These are phyloP conservation scores for Morus bassanus DNA, from an alignment of 2,797 vertebrate species.

Conservation along the genomic window DNA sequence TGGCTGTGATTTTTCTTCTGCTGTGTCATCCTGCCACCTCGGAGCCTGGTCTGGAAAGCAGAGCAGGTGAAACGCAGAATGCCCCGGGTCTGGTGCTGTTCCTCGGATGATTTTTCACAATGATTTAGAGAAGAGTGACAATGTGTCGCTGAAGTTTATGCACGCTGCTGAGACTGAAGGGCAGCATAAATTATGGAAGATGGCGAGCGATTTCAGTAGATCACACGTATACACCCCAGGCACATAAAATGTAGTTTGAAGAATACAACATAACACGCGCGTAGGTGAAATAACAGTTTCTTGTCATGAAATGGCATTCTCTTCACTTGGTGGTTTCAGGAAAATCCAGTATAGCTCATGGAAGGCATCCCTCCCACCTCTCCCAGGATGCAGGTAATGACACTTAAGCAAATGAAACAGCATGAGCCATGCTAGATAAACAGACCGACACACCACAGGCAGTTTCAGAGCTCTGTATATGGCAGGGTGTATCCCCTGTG, in stretches of 20 bases:
- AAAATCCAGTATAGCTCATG: background rate
- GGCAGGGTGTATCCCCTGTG: background rate
- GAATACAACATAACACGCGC: background rate
- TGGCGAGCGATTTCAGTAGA: background rate
- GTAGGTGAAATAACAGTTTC: background rate
- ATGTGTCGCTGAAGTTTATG: background rate
- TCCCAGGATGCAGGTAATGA: background rate
- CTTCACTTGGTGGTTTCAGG: background rate
- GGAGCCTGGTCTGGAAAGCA: background rate
- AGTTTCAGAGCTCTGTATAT: background rate
- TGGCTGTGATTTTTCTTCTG: background rate
- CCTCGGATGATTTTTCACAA: background rate
- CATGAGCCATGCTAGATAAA: slow-evolving; percentile 2
- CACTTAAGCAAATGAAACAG: slow-evolving; percentile 24
- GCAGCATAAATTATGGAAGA: slow-evolving; percentile 46
- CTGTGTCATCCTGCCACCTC: background rate
- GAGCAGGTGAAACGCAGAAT: background rate
- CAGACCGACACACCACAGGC: background rate
- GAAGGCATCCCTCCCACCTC: background rate
- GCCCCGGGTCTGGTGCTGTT: background rate
- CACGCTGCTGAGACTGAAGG: background rate
- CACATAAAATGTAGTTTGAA: slow-evolving; percentile 1
- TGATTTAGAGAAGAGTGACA: slow-evolving; percentile 50
- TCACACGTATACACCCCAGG: background rate
- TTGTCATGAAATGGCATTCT: background rate